Evolutionary conservation across 2,113 vertebrate species (phyloP).

Genomic region (Columba janthina): DNA sequence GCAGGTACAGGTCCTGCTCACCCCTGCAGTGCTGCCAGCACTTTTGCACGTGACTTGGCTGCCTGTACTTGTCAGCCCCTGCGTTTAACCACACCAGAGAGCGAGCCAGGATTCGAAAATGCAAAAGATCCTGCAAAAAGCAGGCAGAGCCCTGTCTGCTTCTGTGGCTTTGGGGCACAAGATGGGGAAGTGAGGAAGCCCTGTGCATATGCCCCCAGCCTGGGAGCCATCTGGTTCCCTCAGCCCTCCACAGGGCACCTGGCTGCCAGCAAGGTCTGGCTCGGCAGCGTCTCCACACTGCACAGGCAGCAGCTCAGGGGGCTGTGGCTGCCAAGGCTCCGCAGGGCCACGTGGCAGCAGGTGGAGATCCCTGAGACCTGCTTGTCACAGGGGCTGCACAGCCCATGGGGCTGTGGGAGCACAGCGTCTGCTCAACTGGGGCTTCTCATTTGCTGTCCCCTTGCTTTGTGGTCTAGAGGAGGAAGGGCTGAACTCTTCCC

Average conservation of each 20-base stretch:
- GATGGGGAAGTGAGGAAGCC: accelerated
- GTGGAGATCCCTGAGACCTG: neutral
- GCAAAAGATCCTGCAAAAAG: neutral
- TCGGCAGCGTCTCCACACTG: neutral
- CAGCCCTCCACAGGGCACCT: neutral
- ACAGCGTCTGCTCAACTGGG: accelerated
- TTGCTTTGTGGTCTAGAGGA: neutral
- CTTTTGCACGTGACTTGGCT: accelerated
- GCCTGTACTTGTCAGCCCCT: neutral
- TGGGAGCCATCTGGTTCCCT: neutral
- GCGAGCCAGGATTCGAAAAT: neutral
- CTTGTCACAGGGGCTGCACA: neutral
- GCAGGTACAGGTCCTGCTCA: neutral
- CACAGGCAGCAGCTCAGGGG: neutral
- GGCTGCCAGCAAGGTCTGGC: neutral
- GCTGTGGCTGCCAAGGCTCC: neutral
- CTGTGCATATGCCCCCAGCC: neutral
- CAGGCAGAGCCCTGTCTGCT: neutral
- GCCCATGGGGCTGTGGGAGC: neutral
- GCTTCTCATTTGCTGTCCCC: accelerated
- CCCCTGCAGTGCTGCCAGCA: neutral
- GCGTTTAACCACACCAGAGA: neutral
- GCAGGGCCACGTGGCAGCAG: slow-evolving; percentile 38
- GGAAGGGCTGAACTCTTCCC: neutral
- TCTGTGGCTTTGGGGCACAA: neutral